Conservation (phyloP, 2,797 vertebrate species). For the Myoxocephalus aenaeus region DNA sequence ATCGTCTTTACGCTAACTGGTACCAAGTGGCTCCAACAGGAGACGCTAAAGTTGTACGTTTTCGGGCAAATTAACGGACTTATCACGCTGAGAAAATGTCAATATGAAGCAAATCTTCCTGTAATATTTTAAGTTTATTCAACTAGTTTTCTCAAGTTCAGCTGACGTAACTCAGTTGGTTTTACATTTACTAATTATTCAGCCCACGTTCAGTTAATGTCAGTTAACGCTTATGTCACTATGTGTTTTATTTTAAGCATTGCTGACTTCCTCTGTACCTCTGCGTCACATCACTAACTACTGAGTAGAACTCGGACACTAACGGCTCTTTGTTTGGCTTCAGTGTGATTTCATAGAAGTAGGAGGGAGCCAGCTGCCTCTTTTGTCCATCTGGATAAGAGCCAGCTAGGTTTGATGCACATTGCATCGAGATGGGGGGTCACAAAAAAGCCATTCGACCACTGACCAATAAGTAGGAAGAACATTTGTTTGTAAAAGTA, state of each 20-base stretch:
- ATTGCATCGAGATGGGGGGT: conserved; percentile 88
- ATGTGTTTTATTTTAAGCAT: conserved; percentile 4
- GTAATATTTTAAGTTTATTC: neutral
- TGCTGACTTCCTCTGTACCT: conserved; percentile 6
- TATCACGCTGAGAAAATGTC: neutral
- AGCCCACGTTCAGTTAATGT: neutral
- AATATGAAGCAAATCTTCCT: neutral
- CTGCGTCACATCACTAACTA: neutral
- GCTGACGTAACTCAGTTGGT: too few relatives aligned
- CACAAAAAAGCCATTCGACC: conserved; percentile 81
- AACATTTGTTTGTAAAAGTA: conserved; percentile 86
- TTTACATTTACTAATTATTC: neutral
- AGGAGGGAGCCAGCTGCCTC: conserved; percentile 14
- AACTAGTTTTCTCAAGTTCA: neutral
- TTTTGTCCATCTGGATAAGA: conserved; percentile 72
- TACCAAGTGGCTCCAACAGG: neutral
- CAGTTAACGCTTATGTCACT: neutral
- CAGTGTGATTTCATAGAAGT: conserved; percentile 74
- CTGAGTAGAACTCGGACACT: conserved; percentile 1
- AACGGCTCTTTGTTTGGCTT: conserved; percentile 5
- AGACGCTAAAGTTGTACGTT: neutral
- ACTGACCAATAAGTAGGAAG: conserved; percentile 87
- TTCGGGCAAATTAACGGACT: neutral
- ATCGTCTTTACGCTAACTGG: neutral
- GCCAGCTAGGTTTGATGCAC: conserved; percentile 78